Conservation (phyloP, 2,888 invertebrate species). For the Monopis laevigella region DNA sequence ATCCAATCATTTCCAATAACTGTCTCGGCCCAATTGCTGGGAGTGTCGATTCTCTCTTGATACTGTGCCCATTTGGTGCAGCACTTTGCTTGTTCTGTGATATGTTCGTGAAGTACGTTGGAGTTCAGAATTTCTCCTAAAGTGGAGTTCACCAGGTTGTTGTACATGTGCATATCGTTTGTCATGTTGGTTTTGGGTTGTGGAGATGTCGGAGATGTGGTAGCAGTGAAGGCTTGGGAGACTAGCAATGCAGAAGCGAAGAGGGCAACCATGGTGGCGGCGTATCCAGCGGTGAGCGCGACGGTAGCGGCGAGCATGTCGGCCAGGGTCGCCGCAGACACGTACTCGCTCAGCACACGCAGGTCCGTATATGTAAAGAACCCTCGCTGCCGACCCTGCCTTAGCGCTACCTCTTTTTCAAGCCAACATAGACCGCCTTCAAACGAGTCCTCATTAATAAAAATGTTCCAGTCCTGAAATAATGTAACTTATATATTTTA, state of each 20-base stretch:
- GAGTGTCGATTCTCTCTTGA: conserved; percentile 21
- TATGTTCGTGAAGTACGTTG: conserved; percentile 9
- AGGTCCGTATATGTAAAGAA: conserved; percentile 88
- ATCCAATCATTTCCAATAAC: conserved; percentile 30
- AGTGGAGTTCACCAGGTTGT: conserved; percentile 20
- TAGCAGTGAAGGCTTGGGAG: too few species aligned
- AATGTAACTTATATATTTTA: not conserved
- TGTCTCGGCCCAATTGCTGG: conserved; percentile 27
- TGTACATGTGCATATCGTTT: conserved; percentile 4
- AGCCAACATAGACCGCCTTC: conserved; percentile 74
- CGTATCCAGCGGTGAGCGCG: conserved; percentile 64
- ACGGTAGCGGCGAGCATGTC: conserved; percentile 57
- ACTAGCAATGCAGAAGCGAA: conserved; percentile 36
- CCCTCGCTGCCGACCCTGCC: conserved; percentile 76
- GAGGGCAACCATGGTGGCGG: conserved; percentile 68
- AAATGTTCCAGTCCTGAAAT: conserved; percentile 86
- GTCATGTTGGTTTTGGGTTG: not conserved
- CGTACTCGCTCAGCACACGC: conserved; percentile 53
- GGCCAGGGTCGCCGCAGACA: conserved; percentile 39
- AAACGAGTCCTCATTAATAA: conserved; percentile 79
- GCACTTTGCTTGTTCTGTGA: conserved; percentile 25
- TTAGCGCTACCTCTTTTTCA: conserved; percentile 77
- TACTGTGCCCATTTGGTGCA: conserved; percentile 38
- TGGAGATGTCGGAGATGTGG: not conserved
- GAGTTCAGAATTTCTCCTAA: conserved; percentile 12